These are phyloP conservation scores for Bubo blakistoni DNA, from an alignment of 2,113 vertebrate genomes.

Conservation along the genomic window DNA sequence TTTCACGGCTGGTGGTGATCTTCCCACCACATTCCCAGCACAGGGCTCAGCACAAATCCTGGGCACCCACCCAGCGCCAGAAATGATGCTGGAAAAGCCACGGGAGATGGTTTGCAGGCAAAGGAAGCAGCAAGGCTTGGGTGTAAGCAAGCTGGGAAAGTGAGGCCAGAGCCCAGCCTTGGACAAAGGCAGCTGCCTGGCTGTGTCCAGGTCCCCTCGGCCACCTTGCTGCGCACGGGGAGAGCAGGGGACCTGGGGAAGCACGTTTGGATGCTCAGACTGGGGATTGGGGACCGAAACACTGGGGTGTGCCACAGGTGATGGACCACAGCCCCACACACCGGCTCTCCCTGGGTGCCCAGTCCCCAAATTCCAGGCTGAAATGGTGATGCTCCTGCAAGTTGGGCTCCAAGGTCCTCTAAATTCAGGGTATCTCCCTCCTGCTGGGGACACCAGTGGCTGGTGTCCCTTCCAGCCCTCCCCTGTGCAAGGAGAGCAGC, in stretches of 20 bases:
- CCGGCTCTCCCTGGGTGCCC: not conserved
- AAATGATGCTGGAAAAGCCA: not conserved
- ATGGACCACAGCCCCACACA: fast-evolving
- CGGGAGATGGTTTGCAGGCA: fast-evolving
- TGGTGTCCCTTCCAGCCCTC: not conserved
- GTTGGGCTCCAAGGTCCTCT: fast-evolving
- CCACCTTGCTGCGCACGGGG: fast-evolving
- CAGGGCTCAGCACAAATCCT: not conserved
- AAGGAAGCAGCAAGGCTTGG: not conserved
- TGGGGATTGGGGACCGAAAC: not conserved
- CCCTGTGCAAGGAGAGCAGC: not conserved
- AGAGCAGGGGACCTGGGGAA: not conserved
- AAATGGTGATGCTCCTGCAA: not conserved
- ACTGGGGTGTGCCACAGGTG: fast-evolving
- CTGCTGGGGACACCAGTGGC: not conserved
- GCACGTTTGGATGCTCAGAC: not conserved
- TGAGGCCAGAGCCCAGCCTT: fast-evolving
- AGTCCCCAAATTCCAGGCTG: not conserved
- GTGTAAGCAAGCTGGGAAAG: not conserved
- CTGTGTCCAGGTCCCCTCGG: fast-evolving
- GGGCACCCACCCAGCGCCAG: not conserved
- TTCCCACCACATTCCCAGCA: not conserved
- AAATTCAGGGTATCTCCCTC: fast-evolving
- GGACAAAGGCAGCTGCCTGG: not conserved
- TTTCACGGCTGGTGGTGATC: not conserved